Evolutionary conservation across 2,113 vertebrate species (phyloP), one percentile per base, ranked within the genome.

Genomic region (Semnopithecus entellus): DNA sequence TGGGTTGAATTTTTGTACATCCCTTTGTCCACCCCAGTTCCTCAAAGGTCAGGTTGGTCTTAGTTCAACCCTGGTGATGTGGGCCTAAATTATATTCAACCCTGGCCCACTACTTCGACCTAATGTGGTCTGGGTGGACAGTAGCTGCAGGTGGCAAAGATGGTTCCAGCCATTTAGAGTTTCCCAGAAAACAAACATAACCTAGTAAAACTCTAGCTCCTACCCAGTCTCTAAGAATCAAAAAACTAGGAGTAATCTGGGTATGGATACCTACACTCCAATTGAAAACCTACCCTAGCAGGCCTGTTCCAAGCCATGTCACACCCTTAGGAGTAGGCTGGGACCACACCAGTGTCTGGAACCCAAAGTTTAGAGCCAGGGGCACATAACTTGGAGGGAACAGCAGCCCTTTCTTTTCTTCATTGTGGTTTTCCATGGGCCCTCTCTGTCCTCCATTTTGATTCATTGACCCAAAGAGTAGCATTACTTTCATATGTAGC

Each of bases 401-500:
- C 10, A 92, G 30, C n/a, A 59, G 30, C 30, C 75, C 73, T 75
- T 81, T 87, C 61, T 80, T 86, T 38, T 35, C 45, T 35, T 79
- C 20, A 8, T 3, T 61, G 30, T 88, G 57, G 43, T 48, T 94
- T 95, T 76, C 52, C 76, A 9, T 55, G 79, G 32, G 32, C 68
- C 64, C 32, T 93, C 35, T 70, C 87, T 68, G 38, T 76, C 57
- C 55, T n/a, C 55, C 40, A 8, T 59, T 64, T 66, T 38, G 20
- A 73, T 17, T 85, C 81, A 78, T 1, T 79, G 40, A 79, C 86
- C 93, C 94, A 25, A 66, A 61, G 8, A 25, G 32, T 76, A 94
- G 84, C 88, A 92, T 83, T 82, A 68, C 27, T 86, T 80, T 85
- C 64, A 45, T 43, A 80, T 78, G 72, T 95, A 96, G 90, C 97